Evolutionary conservation across 1,140 invertebrate genomes (phyloP).

Genomic region (Drosophila obscura): DNA sequence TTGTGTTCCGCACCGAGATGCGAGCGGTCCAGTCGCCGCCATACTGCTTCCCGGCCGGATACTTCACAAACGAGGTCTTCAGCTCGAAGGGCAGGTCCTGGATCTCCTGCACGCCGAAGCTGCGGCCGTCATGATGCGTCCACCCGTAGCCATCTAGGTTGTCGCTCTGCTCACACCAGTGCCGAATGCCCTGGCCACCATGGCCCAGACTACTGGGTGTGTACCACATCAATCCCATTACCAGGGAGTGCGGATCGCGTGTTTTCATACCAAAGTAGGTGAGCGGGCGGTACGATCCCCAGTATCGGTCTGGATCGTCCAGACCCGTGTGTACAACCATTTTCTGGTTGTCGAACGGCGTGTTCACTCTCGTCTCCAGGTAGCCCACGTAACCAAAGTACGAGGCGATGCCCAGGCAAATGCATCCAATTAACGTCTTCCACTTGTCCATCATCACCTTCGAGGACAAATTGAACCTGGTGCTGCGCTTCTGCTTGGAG

Average conservation of each 20-base stretch:
- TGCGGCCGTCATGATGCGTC: conserved; percentile 95
- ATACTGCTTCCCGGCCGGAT: conserved; percentile 89
- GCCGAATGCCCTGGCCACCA: conserved; percentile 90
- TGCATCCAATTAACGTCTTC: conserved; percentile 74
- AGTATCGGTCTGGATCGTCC: conserved; percentile 92
- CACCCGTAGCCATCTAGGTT: conserved; percentile 92
- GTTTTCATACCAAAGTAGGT: conserved; percentile 96
- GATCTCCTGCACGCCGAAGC: conserved; percentile 96
- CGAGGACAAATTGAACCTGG: conserved; percentile 50
- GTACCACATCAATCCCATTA: conserved; percentile 99
- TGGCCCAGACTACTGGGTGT: conserved; percentile 88
- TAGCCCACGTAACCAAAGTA: conserved; percentile 92
- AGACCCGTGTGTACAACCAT: conserved; percentile 88
- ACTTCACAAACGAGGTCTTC: conserved; percentile 95
- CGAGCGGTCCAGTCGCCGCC: conserved; percentile 97
- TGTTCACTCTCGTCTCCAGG: conserved; percentile 94
- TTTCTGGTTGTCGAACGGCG: conserved; percentile 88
- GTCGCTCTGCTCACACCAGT: conserved; percentile 97
- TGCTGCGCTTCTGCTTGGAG: conserved; percentile 57
- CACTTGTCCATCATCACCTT: conserved; percentile 75
- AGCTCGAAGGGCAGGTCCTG: conserved; percentile 91
- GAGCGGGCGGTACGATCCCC: conserved; percentile 96
- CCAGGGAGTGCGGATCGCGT: conserved; percentile 92
- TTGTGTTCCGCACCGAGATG: conserved; percentile 87
- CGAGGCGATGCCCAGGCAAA: conserved; percentile 86